Base-by-base conservation (phyloP, 2,888 invertebrate species). In the Pterobdella sp. region DNA sequence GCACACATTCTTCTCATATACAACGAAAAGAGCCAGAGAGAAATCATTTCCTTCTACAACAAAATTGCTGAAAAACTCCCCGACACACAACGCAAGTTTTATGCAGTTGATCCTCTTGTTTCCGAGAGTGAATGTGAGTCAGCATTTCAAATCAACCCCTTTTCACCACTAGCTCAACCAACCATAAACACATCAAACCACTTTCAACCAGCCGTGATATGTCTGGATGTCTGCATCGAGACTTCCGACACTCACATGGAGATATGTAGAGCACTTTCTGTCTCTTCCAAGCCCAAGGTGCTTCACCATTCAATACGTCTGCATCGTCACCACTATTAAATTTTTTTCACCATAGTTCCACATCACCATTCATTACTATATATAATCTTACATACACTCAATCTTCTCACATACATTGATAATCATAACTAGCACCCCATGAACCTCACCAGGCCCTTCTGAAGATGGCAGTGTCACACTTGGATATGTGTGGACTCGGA, bases 1-100 rank as follows among this genome's bases (percentile, higher is more conserved):
- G 81, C 82, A 4, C 82, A 82, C 76, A 80, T 80, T 70, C 79
- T 82, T 78, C 76, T 82, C 72, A 80, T 80, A 0, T 80, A 80
- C 78, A 82, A 82, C 74, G 82, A 82, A 74, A 77, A 78, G 3
- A 75, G 79, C 18, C 81, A 82, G 74, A 79, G 79, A 71, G 77
- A 79, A 37, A 80, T 81, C 77, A 80, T 81, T 34, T 71, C 75
- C 35, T 78, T 79, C 73, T 82, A 81, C 74, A 80, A 81, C 71
- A 78, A 78, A 60, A 79, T 80, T 7, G 77, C 79, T 4, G 76
- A 79, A 72, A 76, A 79, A 14, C 75, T 79, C 56, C 79, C 80
- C 26, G 75, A 76, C 7, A 72, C 74, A 10, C 60, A 72, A 31
- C 72, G 74, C 35, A 34, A 72, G 67, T 56, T 36, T 37, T 75